Evolutionary conservation across 2,888 invertebrate genomes (phyloP), one percentile per base, ranked within the genome.

Genomic region (Drosophila hamatofila): DNA sequence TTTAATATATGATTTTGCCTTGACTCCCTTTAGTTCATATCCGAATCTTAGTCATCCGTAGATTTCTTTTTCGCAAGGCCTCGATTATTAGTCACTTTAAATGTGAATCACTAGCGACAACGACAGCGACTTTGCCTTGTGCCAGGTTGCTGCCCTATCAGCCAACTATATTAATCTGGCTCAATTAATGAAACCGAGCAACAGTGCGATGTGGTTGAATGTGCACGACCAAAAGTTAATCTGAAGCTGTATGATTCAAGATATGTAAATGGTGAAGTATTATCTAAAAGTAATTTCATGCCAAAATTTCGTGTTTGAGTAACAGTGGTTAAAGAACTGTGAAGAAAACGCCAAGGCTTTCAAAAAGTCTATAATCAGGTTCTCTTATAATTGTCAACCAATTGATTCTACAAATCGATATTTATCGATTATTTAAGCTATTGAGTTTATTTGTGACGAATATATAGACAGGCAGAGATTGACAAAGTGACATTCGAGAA

Each of bases 91-190:
- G 62, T 78, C 78, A 78, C 55, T 30, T 68, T 11, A 8, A 49
- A 62, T 55, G 66, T 82, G 82, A 82, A 63, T 82, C 83, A 82
- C 69, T 63, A 63, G 65, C 55, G 63, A 60, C 78, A 72, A 59
- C 41, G 58, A 72, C 62, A 67, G 59, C 39, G 55, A 72, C 62
- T 72, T 61, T n/a, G 64, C 70, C 67, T 37, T 59, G 59, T n/a
- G 46, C 83, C 76, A 78, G 78, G 81, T 65, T 70, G 59, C 55
- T 30, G 61, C 70, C 37, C 56, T 79, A 69, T 67, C 66, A 52
- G 49, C n/a, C 59, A 70, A 54, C 61, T 79, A 23, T 69, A 48
- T 75, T 72, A 75, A 66, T 78, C 72, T 30, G 42, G 23, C 42
- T 37, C 54, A 27, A 25, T 55, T 41, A 18, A 41, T 54, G 14